Conservation (phyloP, 2,888 invertebrate genomes). For the Argyresthia albistria region DNA sequence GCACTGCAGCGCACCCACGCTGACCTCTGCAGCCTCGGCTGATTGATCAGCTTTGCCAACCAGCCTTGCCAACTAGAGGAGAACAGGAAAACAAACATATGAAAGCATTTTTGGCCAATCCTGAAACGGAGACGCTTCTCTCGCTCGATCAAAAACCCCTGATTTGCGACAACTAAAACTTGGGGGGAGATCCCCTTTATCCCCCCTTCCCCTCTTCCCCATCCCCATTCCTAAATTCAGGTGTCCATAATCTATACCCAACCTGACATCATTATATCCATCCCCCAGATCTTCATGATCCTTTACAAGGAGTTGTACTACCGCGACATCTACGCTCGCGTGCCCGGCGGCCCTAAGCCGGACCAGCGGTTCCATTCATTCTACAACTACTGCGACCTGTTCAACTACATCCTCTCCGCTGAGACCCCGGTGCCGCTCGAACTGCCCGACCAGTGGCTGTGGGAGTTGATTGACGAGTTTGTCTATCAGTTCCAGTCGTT, state of each 20-base stretch:
- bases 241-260: neutral
- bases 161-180: too few species aligned
- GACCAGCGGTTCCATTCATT: constrained; percentile 96
- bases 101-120: too few species aligned
- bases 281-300: constrained; percentile 86
- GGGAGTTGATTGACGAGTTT: constrained; percentile 99
- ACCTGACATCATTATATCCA: neutral
- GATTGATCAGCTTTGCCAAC: too few species aligned
- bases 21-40: too few species aligned
- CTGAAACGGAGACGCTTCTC: too few species aligned
- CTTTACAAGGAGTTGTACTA: constrained; percentile 98
- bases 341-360: constrained; percentile 90
- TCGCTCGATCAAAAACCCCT: too few species aligned
- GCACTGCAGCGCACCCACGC: too few species aligned
- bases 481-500: constrained; percentile 98
- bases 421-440: constrained; percentile 91
- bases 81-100: too few species aligned
- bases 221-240: too few species aligned
- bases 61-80: too few species aligned
- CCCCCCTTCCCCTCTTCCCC: too few species aligned
- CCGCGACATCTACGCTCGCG: constrained; percentile 96
- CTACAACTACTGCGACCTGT: constrained; percentile 97
- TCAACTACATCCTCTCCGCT: constrained; percentile 95
- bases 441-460: constrained; percentile 98
- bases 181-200: too few species aligned